These are phyloP conservation scores for Drosophila paramelanica DNA, from an alignment of 2,888 invertebrate species.

Conservation along the genomic window DNA sequence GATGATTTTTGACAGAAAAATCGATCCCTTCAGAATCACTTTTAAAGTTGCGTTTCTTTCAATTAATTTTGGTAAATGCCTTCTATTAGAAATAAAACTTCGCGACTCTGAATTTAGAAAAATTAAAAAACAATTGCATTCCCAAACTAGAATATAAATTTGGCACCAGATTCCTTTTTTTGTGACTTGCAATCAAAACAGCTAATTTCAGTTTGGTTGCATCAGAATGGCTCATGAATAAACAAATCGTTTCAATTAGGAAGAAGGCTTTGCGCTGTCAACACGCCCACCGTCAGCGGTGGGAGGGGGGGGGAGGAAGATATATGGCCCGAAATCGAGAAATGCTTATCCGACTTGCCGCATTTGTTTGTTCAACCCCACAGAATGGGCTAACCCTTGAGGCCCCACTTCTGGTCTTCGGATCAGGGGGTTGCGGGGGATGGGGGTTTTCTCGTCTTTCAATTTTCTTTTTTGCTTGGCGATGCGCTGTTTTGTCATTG, in stretches of 20 bases:
- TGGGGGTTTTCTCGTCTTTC: slow-evolving; percentile 33
- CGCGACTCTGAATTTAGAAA: no score
- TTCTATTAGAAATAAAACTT: no score
- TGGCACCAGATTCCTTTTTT: no score
- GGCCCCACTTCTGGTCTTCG: slow-evolving; percentile 1
- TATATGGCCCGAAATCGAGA: slow-evolving; percentile 19
- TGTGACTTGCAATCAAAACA: neutral
- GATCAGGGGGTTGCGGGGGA: no score
- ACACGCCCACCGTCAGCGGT: slow-evolving; percentile 42
- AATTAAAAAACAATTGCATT: no score
- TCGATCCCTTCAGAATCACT: no score
- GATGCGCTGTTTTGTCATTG: slow-evolving; percentile 65
- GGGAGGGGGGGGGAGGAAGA: neutral
- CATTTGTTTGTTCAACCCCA: slow-evolving; percentile 58
- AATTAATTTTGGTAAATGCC: no score
- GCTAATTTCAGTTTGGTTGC: slow-evolving; percentile 8
- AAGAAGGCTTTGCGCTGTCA: slow-evolving; percentile 57
- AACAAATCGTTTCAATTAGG: slow-evolving; percentile 62
- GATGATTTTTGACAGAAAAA: no score
- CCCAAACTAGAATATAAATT: no score
- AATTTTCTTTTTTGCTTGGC: neutral
- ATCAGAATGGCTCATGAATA: slow-evolving; percentile 14
- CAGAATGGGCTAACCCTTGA: slow-evolving; percentile 1
- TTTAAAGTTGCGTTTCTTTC: no score
- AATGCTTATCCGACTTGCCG: slow-evolving; percentile 33